phyloP scores from a whole-genome alignment of 2,888 invertebrate genomes.

The Lepidochitona cinerea region DNA sequence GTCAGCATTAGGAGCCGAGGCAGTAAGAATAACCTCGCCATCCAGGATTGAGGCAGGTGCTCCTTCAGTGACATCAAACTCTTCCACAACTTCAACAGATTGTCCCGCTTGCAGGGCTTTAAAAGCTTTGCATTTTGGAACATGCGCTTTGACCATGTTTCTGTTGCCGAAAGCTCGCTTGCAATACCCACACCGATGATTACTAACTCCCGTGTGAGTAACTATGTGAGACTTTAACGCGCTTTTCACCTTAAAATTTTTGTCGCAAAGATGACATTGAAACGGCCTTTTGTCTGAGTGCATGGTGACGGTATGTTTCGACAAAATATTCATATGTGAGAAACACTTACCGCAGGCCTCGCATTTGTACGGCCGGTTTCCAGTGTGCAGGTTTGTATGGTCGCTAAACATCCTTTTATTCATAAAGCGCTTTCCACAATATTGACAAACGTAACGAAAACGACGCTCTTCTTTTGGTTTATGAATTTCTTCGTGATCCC shows the following conservation, averaged over 20 bases:
- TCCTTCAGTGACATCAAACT: not conserved
- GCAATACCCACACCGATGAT: constrained; percentile 39
- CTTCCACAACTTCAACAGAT: not conserved
- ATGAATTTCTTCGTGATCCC: constrained; percentile 49
- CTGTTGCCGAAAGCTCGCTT: constrained; percentile 36
- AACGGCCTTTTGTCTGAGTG: constrained; percentile 46
- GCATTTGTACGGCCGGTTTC: constrained; percentile 47
- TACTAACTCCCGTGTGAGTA: constrained; percentile 44
- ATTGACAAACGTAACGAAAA: constrained; percentile 42
- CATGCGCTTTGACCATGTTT: constrained; percentile 38
- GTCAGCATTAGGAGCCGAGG: not conserved
- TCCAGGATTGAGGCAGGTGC: no score
- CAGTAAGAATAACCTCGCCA: not conserved
- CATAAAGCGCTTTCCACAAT: constrained; percentile 42
- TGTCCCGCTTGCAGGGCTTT: not conserved
- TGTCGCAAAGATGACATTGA: constrained; percentile 43
- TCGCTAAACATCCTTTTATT: constrained; percentile 43
- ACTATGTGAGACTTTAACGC: constrained; percentile 43
- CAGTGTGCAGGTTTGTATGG: constrained; percentile 57
- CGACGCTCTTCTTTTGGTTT: constrained; percentile 37
- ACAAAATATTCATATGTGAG: constrained; percentile 45
- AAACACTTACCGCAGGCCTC: constrained; percentile 43
- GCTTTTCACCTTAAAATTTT: constrained; percentile 47
- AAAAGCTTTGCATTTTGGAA: constrained; percentile 37
- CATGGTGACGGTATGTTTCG: constrained; percentile 44